Conservation (phyloP, 2,797 vertebrate species). For the Phoeniculus purpureus region DNA sequence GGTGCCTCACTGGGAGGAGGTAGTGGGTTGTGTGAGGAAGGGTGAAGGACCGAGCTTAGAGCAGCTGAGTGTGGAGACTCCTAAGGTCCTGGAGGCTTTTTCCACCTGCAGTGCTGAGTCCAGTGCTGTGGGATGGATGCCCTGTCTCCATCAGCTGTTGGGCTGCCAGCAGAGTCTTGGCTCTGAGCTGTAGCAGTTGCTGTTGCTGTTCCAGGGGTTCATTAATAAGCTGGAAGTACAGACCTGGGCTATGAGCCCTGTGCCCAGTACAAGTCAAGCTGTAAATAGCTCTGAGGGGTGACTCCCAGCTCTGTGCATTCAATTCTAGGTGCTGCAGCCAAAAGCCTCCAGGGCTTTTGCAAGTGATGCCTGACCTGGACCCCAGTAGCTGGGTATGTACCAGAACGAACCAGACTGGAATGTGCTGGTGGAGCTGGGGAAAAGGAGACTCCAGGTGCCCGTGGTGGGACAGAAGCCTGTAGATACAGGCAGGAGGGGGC, state of each 20-base stretch:
- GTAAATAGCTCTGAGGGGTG: not conserved
- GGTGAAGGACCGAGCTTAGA: not conserved
- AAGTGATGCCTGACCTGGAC: not conserved
- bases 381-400: not conserved
- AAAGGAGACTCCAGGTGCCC: not conserved
- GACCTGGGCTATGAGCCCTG: not conserved
- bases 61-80: not conserved
- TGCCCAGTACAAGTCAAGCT: fast-evolving
- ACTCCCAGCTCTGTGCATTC: not conserved
- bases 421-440: not conserved
- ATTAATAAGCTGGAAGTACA: not conserved
- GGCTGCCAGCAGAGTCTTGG: not conserved
- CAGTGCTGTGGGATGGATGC: not conserved
- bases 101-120: not conserved
- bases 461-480: not conserved
- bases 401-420: fast-evolving
- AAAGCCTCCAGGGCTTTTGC: not conserved
- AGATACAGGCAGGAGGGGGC: too few relatives aligned
- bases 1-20: not conserved
- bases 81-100: not conserved
- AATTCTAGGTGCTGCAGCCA: not conserved
- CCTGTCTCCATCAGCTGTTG: fast-evolving
- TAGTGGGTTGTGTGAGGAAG: fast-evolving
- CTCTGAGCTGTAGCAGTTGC: fast-evolving
- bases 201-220: not conserved